A percentile compares a stretch with the other conserved stretches of the same genome.
Conservation (phyloP, 30 jellyfish, hydroid and myxozoan species). For the Morbakka virulenta region DNA sequence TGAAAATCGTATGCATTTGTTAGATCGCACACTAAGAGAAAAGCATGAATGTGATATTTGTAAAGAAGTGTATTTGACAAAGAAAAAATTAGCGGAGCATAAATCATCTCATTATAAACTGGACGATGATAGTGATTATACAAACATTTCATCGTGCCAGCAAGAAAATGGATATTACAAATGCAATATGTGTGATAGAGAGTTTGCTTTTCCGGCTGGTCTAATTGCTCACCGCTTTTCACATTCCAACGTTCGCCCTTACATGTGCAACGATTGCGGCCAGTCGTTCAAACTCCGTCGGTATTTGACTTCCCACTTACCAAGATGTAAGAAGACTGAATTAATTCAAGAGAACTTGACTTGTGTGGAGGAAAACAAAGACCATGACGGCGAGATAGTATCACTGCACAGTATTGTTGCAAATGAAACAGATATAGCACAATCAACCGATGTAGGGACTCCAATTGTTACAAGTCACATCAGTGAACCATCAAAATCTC, state of each 20-base stretch:
- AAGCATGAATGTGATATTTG: constrained; percentile 8
- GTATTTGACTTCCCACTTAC: not conserved
- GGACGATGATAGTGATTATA: not conserved
- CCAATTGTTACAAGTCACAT: not conserved
- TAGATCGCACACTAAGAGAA: not conserved
- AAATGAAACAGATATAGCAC: not conserved
- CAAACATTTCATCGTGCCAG: not conserved
- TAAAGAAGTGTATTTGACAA: not conserved
- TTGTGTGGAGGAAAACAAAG: not conserved
- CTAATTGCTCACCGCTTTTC: constrained; percentile 12
- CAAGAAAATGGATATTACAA: not conserved
- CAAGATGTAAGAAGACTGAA: not conserved
- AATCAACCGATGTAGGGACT: not conserved
- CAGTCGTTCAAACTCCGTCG: constrained; percentile 12
- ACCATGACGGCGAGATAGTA: not conserved
- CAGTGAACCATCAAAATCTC: not conserved
- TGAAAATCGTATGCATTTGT: constrained; percentile 11
- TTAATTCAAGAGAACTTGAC: not conserved
- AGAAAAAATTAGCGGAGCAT: constrained; percentile 1
- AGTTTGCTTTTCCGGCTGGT: constrained; percentile 5
- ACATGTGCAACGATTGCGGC: not conserved
- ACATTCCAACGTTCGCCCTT: constrained; percentile 4
- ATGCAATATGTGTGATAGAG: constrained; percentile 2
- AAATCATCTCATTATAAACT: not conserved
- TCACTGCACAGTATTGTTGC: not conserved